Evolutionary conservation across 2,888 invertebrate genomes (phyloP).

Genomic region (Andrena praecox): DNA sequence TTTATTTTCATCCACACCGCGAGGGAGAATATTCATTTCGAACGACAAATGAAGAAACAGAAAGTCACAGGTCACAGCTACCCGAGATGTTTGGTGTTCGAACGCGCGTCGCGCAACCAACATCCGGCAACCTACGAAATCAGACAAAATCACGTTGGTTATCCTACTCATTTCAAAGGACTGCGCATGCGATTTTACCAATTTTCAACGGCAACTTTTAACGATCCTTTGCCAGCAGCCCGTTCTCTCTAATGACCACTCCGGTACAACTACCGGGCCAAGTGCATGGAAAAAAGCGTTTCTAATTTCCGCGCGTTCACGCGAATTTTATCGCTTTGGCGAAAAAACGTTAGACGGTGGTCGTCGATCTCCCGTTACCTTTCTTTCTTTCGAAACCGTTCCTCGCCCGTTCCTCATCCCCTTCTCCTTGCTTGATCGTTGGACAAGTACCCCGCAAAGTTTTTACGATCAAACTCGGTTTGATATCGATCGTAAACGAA

Average conservation of each 20-base stretch:
- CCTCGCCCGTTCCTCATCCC: background rate
- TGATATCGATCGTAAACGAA: background rate
- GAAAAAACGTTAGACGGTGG: background rate
- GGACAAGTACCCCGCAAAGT: background rate
- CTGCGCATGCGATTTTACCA: constrained; percentile 45
- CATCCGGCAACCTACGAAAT: constrained; percentile 26
- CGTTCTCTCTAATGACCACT: constrained; percentile 44
- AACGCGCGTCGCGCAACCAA: constrained; percentile 2
- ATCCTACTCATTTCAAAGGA: constrained; percentile 16
- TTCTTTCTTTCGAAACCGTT: background rate
- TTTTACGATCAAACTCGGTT: constrained; percentile 13
- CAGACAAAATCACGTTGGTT: constrained; percentile 9
- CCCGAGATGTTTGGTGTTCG: background rate
- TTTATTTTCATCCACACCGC: background rate
- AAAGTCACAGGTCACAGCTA: background rate
- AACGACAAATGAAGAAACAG: background rate
- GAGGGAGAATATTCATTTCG: background rate
- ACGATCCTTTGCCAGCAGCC: constrained; percentile 34
- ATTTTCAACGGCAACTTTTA: constrained; percentile 46
- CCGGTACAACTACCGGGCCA: constrained; percentile 2
- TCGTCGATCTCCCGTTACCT: background rate
- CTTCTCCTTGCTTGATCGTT: background rate
- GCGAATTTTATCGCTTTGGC: constrained; percentile 32
- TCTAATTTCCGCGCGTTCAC: constrained; percentile 49
- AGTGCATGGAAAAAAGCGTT: background rate